Conservation (phyloP, 2,888 invertebrate species). For the Drosophila formosana region DNA sequence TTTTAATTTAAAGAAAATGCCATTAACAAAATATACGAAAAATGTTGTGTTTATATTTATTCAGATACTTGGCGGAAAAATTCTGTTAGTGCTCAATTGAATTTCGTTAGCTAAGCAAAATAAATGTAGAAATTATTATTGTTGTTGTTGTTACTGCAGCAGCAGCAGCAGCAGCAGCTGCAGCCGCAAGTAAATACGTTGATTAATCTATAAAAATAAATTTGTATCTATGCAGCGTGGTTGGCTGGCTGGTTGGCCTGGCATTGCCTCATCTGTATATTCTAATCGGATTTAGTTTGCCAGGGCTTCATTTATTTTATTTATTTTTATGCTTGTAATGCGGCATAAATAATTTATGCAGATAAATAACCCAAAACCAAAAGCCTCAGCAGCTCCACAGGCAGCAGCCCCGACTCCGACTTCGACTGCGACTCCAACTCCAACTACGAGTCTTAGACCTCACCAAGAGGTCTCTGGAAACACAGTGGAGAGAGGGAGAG, state of each 20-base stretch:
- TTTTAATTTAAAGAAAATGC: constrained; percentile 61
- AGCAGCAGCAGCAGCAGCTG: constrained; percentile 31
- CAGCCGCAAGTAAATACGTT: constrained; percentile 58
- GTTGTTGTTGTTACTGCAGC: constrained; percentile 3
- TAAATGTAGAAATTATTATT: constrained; percentile 52
- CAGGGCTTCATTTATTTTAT: constrained; percentile 79
- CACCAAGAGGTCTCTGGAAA: constrained; percentile 14
- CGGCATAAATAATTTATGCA: constrained; percentile 83
- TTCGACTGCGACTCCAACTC: background rate
- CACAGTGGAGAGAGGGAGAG: background rate
- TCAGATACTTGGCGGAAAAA: constrained; percentile 58
- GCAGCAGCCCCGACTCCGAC: constrained; percentile 40
- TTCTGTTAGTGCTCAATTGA: constrained; percentile 37
- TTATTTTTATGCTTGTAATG: constrained; percentile 83
- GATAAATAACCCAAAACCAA: constrained; percentile 76
- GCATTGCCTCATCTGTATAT: constrained; percentile 49
- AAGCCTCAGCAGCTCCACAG: constrained; percentile 50
- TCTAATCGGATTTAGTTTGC: constrained; percentile 80
- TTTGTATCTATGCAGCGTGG: constrained; percentile 61
- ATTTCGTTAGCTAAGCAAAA: constrained; percentile 70
- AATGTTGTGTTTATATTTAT: constrained; percentile 63
- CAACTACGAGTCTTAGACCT: constrained; percentile 22
- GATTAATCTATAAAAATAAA: constrained; percentile 81
- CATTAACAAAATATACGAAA: constrained; percentile 40
- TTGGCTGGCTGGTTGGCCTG: background rate